A percentile compares a stretch with the other conserved stretches of the same genome.
Evolutionary conservation across 2,797 vertebrate genomes (phyloP).

Genomic region (Uromys caudimaculatus): DNA sequence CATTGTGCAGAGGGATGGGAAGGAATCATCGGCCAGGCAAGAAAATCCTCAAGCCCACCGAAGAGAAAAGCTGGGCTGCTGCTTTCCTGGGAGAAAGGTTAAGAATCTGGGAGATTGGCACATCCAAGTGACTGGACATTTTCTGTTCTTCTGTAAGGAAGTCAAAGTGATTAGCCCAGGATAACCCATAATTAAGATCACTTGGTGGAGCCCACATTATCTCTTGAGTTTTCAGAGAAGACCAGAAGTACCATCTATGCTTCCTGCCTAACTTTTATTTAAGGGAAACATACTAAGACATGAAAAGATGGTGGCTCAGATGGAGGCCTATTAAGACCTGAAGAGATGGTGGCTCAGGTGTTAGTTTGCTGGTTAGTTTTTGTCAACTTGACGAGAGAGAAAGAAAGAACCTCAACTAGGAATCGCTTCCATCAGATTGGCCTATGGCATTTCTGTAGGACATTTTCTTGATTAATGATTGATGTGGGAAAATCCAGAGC

Average conservation of each 20-base stretch:
- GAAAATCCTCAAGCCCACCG: background rate
- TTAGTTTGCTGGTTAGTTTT: background rate
- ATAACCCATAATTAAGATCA: background rate
- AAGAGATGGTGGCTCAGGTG: background rate
- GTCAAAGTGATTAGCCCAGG: background rate
- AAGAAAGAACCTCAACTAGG: background rate
- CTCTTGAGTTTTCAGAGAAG: background rate
- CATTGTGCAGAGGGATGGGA: background rate
- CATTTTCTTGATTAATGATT: background rate
- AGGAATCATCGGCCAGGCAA: background rate
- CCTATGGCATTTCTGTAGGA: background rate
- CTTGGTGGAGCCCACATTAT: background rate
- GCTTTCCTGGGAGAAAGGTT: background rate
- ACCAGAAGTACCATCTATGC: background rate
- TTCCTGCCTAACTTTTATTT: slow-evolving; percentile 27
- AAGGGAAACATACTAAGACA: background rate
- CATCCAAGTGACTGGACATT: background rate
- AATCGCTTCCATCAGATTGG: background rate
- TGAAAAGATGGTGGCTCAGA: slow-evolving; percentile 15
- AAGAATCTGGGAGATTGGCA: background rate
- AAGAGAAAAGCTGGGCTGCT: background rate
- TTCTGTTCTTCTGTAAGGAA: background rate
- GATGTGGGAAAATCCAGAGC: too few relatives aligned
- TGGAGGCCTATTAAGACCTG: background rate
- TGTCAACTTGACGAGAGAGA: background rate